A percentile compares a stretch with the other conserved stretches of the same genome.
Conservation (phyloP, 1,140 invertebrate species). For the Venturia canescens region DNA sequence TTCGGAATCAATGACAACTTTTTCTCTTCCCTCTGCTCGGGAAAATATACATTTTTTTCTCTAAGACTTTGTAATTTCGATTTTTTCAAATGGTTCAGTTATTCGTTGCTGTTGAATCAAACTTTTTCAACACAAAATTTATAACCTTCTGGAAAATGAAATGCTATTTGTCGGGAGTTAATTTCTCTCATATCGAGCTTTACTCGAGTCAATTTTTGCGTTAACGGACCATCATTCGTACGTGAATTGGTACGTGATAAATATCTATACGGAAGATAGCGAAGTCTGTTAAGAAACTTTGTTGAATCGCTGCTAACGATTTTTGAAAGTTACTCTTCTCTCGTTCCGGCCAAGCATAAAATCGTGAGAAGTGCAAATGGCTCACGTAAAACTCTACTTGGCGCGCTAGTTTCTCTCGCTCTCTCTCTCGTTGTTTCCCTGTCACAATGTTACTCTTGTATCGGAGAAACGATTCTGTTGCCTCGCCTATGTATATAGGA, state of each 20-base stretch:
- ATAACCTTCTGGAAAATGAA: too few species aligned
- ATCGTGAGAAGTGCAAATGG: conserved; percentile 18
- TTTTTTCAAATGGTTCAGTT: too few species aligned
- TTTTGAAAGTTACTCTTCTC: conserved; percentile 50
- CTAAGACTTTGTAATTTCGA: too few species aligned
- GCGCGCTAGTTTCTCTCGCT: neutral
- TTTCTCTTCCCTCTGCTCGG: too few species aligned
- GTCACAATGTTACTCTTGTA: conserved; percentile 48
- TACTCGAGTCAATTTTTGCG: neutral
- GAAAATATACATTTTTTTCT: too few species aligned
- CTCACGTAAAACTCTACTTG: conserved; percentile 47
- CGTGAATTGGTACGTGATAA: neutral
- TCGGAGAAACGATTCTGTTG: conserved; percentile 62
- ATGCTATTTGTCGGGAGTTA: neutral
- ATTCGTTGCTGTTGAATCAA: too few species aligned
- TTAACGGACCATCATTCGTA: too few species aligned
- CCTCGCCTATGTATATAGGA: conserved; percentile 65
- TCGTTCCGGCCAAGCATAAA: conserved; percentile 23
- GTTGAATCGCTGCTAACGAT: conserved; percentile 56
- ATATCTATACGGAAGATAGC: conserved; percentile 15
- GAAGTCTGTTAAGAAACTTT: conserved; percentile 49
- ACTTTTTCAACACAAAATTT: too few species aligned
- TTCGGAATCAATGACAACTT: too few species aligned
- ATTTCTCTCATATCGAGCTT: neutral
- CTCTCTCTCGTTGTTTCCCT: neutral